Conservation (phyloP, 2,113 vertebrate species). For the Phalacrocorax aristotelis region DNA sequence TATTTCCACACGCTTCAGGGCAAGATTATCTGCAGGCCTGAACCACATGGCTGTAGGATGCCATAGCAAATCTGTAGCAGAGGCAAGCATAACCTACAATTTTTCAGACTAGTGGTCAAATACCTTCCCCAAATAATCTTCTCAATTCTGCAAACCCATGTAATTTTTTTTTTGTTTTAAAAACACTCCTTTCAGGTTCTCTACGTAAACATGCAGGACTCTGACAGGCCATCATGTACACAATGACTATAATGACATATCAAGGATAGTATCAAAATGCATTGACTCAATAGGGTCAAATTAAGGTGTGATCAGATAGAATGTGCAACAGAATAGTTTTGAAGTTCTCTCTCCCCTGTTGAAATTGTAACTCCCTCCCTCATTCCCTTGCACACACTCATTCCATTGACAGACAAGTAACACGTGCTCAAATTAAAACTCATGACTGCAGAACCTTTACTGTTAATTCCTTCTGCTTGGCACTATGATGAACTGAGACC, state of each 20-base stretch:
- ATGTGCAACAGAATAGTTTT: not conserved
- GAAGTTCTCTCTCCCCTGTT: not conserved
- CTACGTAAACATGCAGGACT: not conserved
- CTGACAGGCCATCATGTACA: not conserved
- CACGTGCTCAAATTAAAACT: not conserved
- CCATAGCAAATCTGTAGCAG: not conserved
- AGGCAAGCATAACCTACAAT: not conserved
- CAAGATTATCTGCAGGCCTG: not conserved
- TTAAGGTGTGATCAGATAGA: not conserved
- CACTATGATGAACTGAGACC: not conserved
- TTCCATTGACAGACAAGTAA: not conserved
- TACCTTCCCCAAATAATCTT: not conserved
- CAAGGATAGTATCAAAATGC: not conserved
- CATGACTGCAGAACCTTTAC: not conserved
- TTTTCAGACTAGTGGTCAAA: not conserved
- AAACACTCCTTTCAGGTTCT: not conserved
- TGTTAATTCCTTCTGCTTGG: not conserved
- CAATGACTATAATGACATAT: not conserved
- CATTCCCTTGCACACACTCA: not conserved
- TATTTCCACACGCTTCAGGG: not conserved
- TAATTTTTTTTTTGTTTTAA: not conserved
- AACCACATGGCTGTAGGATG: not conserved
- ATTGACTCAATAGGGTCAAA: not conserved
- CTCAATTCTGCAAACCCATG: not conserved
- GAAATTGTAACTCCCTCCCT: not conserved